These are phyloP conservation scores for Microctonus aethiopoides DNA, from an alignment of 2,888 invertebrate species.

Conservation along the genomic window DNA sequence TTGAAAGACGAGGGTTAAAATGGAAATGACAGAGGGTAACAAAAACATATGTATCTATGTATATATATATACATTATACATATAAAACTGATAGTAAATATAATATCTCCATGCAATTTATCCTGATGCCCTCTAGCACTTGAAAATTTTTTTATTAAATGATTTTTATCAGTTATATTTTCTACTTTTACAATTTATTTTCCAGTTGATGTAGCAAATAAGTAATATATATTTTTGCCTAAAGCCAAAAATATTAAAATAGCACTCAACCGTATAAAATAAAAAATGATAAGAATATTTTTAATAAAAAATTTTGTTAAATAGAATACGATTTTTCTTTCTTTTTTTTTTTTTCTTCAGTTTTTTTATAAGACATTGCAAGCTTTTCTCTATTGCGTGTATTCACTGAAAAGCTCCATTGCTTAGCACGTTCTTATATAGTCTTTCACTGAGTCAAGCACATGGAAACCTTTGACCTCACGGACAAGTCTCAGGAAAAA, in stretches of 20 bases:
- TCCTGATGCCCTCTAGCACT: background rate
- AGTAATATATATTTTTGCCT: background rate
- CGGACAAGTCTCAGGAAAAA: conserved; percentile 34
- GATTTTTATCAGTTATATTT: background rate
- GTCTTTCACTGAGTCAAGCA: too few species aligned
- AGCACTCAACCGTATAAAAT: background rate
- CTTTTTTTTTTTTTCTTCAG: conserved; percentile 21
- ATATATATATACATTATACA: background rate
- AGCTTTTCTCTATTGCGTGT: conserved; percentile 29
- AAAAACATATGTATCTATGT: background rate
- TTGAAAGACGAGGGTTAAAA: conserved; percentile 34
- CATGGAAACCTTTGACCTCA: conserved; percentile 55
- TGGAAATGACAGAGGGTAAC: background rate
- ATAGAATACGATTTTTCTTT: background rate
- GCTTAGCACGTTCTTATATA: too few species aligned
- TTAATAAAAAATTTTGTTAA: background rate
- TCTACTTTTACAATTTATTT: background rate
- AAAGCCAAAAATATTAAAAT: background rate
- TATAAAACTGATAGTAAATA: background rate
- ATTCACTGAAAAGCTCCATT: conserved; percentile 55
- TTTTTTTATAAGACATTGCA: conserved; percentile 26
- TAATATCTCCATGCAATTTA: background rate
- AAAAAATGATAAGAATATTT: background rate
- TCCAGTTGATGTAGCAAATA: background rate
- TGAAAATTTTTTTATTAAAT: background rate